Evolutionary conservation across 2,113 vertebrate species (phyloP).

Genomic region (Laticauda laticaudata): DNA sequence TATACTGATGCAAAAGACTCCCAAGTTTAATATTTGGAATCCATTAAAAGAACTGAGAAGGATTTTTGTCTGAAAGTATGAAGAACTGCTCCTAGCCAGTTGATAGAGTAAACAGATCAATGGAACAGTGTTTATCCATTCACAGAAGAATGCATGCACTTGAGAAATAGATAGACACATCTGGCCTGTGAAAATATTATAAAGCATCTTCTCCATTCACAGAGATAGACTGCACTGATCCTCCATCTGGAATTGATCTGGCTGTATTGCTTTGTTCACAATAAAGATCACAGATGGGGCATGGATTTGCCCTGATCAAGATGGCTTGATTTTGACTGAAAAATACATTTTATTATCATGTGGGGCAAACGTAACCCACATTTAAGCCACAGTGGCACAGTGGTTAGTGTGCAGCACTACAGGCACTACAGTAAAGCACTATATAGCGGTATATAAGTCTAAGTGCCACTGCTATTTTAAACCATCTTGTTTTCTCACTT

Average conservation of each 20-base stretch:
- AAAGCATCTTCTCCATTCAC: not conserved
- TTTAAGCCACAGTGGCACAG: not conserved
- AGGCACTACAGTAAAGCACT: no score
- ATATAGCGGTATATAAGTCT: no score
- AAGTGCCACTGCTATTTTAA: not conserved
- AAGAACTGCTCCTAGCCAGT: not conserved
- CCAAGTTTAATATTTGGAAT: not conserved
- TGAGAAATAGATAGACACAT: not conserved
- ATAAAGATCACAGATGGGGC: not conserved
- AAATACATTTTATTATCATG: not conserved
- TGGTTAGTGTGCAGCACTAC: no score
- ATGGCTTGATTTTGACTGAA: not conserved
- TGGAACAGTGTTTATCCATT: no score
- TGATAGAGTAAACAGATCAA: not conserved
- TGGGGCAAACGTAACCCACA: not conserved
- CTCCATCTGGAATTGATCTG: not conserved
- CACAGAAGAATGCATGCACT: not conserved
- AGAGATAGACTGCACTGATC: not conserved
- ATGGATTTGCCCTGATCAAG: not conserved
- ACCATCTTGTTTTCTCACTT: not conserved
- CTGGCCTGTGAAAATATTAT: not conserved
- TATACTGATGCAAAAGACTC: not conserved
- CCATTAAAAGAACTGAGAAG: not conserved
- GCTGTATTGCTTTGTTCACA: not conserved
- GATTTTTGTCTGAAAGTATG: not conserved